phyloP scores from a whole-genome alignment of 1,140 invertebrate species.

The Eriosoma lanigerum region DNA sequence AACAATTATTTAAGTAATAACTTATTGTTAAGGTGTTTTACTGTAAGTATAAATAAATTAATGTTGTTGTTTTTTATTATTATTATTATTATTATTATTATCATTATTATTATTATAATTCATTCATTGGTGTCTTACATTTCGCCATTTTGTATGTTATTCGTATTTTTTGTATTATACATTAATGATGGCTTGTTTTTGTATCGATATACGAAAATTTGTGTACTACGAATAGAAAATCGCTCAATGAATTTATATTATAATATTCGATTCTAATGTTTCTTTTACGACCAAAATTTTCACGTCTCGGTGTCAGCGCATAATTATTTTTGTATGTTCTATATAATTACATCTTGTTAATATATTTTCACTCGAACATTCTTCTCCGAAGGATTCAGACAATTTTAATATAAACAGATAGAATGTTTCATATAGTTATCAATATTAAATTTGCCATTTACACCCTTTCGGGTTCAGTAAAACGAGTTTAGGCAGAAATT shows the following conservation, averaged over 20 bases:
- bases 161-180: slow-evolving; percentile 33
- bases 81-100: slow-evolving; percentile 8
- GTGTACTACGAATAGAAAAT: slow-evolving; percentile 8
- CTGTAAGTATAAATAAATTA: slow-evolving; percentile 46
- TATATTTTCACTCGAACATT: background rate
- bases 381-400: background rate
- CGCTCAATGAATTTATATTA: slow-evolving; percentile 20
- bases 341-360: background rate
- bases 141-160: slow-evolving; percentile 11
- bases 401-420: background rate
- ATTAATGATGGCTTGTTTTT: slow-evolving; percentile 26
- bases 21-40: slow-evolving; percentile 35
- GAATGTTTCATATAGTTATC: background rate
- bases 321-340: background rate
- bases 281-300: background rate
- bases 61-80: slow-evolving; percentile 1
- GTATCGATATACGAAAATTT: slow-evolving; percentile 8
- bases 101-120: background rate
- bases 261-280: background rate
- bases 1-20: slow-evolving; percentile 49
- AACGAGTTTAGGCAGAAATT: too few species aligned
- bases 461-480: background rate
- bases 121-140: slow-evolving; percentile 32
- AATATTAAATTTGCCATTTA: background rate
- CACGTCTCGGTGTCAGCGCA: background rate